phyloP scores from a whole-genome alignment of 2,888 invertebrate species.

The Drosophila kanekoi region DNA sequence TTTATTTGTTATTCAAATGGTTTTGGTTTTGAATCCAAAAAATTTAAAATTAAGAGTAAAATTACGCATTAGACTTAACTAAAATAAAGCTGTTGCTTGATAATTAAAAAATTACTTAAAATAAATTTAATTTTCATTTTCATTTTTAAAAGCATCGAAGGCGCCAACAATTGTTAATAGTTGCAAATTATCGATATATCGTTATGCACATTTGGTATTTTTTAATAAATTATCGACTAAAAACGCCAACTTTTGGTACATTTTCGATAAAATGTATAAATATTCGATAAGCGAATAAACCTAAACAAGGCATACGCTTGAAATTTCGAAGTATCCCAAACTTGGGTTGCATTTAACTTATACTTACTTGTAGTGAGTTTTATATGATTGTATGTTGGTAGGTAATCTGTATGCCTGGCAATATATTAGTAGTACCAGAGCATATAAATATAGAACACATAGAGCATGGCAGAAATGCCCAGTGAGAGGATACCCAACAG shows the following conservation, averaged over 20 bases:
- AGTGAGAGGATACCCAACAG: slow-evolving; percentile 91
- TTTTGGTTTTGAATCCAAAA: slow-evolving; percentile 8
- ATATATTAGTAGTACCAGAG: slow-evolving; percentile 74
- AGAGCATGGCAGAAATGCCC: slow-evolving; percentile 93
- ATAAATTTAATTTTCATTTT: background rate
- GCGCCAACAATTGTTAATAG: background rate
- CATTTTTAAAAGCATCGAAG: background rate
- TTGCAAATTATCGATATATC: slow-evolving; percentile 27
- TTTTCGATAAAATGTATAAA: background rate
- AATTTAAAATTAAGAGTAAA: background rate
- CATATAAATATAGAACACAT: slow-evolving; percentile 77
- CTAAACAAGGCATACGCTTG: background rate
- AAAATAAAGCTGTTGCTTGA: background rate
- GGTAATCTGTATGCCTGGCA: slow-evolving; percentile 20
- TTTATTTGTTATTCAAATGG: slow-evolving; percentile 26
- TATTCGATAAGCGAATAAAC: background rate
- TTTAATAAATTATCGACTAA: background rate
- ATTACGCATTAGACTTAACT: background rate
- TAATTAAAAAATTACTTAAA: background rate
- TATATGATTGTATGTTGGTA: background rate
- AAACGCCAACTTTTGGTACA: slow-evolving; percentile 6
- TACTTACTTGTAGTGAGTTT: background rate
- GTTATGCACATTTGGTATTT: slow-evolving; percentile 11
- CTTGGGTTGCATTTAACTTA: background rate
- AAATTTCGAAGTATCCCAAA: background rate